Evolutionary conservation across 1,140 invertebrate species (phyloP), one percentile per base, ranked within the genome.

Genomic region (Latrodectus geometricus): DNA sequence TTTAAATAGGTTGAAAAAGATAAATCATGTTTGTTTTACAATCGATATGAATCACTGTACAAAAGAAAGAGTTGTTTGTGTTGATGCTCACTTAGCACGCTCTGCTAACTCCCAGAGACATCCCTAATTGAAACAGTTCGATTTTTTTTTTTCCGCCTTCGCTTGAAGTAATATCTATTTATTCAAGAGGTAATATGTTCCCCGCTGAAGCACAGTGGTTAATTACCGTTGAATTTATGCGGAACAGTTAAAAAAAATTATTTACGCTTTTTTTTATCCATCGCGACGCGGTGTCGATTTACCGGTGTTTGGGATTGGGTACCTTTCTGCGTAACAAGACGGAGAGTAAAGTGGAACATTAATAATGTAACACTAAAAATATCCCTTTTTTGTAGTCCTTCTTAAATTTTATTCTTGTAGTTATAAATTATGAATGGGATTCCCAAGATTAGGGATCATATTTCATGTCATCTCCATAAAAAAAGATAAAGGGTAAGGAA

Each of bases 221-320:
- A 78, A 78, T 78, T 78, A 78, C 76, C 76, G n/a, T 68, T 61
- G 23, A 78, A 78, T 48, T 78, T 78, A 78, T 78, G 52, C 74
- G 21, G 8, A n/a, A 73, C 9, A 15, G 15, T 17, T 48, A 14
- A 52, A 23, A 20, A 20, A 12, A 3, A 23, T 12, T 12, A 61
- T 17, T 23, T 23, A 8, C 11, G 2, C 17, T 12, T 15, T 9
- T 74, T 76, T 76, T 76, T 76, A 21, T 23, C 8, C n/a, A 17
- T 8, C 35, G 4, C 23, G 48, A 50, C 74, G 9, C 14, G n/a
- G 52, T 76, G 74, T 76, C 74, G 17, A 14, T 61, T 61, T 61
- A 61, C 54, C 17, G 54, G 17, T 2, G 54, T 3, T 61, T 14
- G 23, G 73, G 74, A 54, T 76, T 23, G 52, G 74, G 54, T 50